These are phyloP conservation scores for Camponotus vicinus DNA, from an alignment of 1,140 invertebrate species.

Conservation along the genomic window DNA sequence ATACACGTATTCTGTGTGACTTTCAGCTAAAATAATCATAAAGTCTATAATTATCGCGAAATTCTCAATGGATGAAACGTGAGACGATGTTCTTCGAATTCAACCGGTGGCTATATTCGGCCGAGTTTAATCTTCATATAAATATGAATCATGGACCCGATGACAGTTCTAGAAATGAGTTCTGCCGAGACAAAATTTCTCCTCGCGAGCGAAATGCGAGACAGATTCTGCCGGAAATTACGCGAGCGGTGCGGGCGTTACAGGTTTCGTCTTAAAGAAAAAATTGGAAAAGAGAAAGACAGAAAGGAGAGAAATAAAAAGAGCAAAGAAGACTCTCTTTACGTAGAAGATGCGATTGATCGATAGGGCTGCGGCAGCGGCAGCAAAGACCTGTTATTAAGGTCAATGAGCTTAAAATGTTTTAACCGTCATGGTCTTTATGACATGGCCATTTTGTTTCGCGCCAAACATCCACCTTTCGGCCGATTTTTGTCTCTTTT, in stretches of 20 bases:
- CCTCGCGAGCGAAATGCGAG: neutral
- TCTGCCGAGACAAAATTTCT: slow-evolving; percentile 30
- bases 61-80: slow-evolving; percentile 41
- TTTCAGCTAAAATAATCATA: slow-evolving; percentile 44
- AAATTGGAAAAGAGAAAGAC: neutral
- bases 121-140: slow-evolving; percentile 49
- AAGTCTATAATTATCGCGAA: slow-evolving; percentile 41
- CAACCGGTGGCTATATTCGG: slow-evolving; percentile 51
- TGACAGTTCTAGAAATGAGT: slow-evolving; percentile 47
- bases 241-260: neutral
- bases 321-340: neutral
- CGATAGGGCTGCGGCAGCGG: slow-evolving; percentile 59
- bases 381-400: slow-evolving; percentile 77
- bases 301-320: neutral
- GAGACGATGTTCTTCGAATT: slow-evolving; percentile 53
- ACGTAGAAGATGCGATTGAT: slow-evolving; percentile 25
- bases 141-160: slow-evolving; percentile 44
- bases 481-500: slow-evolving; percentile 39
- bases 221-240: slow-evolving; percentile 27
- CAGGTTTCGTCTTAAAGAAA: slow-evolving; percentile 13
- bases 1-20: neutral
- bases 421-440: slow-evolving; percentile 77
- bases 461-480: slow-evolving; percentile 76
- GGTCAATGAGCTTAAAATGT: slow-evolving; percentile 78
- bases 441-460: slow-evolving; percentile 57